Percentiles rank a stretch among this genome's conserved stretches.
Evolutionary conservation across 2,888 invertebrate genomes (phyloP).

Genomic region (Euplexia lucipara): DNA sequence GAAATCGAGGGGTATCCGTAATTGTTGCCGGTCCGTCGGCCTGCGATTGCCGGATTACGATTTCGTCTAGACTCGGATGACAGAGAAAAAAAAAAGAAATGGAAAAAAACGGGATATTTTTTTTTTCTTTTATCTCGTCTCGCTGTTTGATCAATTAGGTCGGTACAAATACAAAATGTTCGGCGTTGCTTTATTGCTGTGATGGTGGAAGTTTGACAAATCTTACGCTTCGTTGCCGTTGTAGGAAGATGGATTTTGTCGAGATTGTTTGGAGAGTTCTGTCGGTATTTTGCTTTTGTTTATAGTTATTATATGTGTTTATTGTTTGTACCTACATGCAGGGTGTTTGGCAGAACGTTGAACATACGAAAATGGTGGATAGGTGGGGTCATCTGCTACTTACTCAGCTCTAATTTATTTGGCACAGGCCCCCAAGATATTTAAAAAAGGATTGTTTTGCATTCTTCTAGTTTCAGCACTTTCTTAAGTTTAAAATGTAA

Average conservation of each 20-base stretch:
- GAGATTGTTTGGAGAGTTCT: conserved; percentile 17
- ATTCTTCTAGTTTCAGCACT: no score
- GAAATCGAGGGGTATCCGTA: conserved; percentile 72
- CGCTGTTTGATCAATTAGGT: conserved; percentile 66
- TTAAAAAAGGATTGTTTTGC: no score
- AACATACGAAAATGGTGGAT: no score
- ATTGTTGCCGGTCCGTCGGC: conserved; percentile 64
- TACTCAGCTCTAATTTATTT: no score
- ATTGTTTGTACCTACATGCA: no score
- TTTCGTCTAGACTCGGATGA: conserved; percentile 65
- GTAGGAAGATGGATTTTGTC: conserved; percentile 21
- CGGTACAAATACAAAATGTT: conserved; percentile 54
- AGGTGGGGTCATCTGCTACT: no score
- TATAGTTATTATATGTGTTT: not conserved
- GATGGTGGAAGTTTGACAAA: conserved; percentile 50
- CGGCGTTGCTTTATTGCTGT: conserved; percentile 50
- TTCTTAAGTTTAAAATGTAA: no score
- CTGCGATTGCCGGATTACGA: conserved; percentile 65
- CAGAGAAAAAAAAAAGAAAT: conserved; percentile 35
- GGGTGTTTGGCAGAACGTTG: no score
- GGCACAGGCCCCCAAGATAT: no score
- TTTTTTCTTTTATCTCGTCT: conserved; percentile 55
- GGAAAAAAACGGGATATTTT: conserved; percentile 45
- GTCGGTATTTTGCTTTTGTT: not conserved
- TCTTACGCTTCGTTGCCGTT: conserved; percentile 34